Conservation (phyloP, 2,888 invertebrate genomes). For the Cataglyphis rosenhaueri region DNA sequence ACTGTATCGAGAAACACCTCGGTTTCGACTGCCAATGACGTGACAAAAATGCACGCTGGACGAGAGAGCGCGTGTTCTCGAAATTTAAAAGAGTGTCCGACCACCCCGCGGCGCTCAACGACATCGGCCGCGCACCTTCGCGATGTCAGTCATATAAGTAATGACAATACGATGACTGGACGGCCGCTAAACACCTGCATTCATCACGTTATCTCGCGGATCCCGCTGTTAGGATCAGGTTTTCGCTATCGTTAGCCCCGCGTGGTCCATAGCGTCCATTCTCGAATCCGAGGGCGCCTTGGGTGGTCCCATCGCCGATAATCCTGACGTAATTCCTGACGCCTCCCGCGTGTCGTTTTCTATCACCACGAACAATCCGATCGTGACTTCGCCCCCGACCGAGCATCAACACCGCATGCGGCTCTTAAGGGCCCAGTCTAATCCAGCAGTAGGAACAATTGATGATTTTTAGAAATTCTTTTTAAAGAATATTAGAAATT, state of each 20-base stretch:
- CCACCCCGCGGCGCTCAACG: conserved; percentile 71
- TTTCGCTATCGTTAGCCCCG: conserved; percentile 76
- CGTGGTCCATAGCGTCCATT: conserved; percentile 64
- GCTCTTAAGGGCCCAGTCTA: neutral
- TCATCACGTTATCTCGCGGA: conserved; percentile 82
- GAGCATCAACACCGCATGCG: conserved; percentile 5
- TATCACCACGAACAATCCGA: conserved; percentile 59
- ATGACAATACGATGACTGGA: conserved; percentile 84
- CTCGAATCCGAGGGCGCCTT: conserved; percentile 69
- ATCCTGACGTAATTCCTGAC: conserved; percentile 70
- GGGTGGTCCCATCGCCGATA: conserved; percentile 77
- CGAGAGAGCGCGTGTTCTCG: conserved; percentile 51
- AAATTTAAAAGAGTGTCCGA: conserved; percentile 69
- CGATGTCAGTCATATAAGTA: conserved; percentile 78
- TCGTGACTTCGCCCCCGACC: conserved; percentile 52
- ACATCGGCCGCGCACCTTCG: conserved; percentile 66
- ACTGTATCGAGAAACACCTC: conserved; percentile 35
- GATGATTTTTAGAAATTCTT: too few species aligned
- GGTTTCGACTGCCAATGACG: conserved; percentile 41
- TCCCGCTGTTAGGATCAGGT: conserved; percentile 81
- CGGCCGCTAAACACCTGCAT: conserved; percentile 83
- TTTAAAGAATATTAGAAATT: too few species aligned
- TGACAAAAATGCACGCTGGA: conserved; percentile 48
- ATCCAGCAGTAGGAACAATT: too few species aligned
- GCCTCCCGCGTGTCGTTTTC: conserved; percentile 69